Percentiles rank a stretch among this genome's conserved stretches.
Conservation (phyloP, 2,797 vertebrate species). For the Falco novaeseelandiae region DNA sequence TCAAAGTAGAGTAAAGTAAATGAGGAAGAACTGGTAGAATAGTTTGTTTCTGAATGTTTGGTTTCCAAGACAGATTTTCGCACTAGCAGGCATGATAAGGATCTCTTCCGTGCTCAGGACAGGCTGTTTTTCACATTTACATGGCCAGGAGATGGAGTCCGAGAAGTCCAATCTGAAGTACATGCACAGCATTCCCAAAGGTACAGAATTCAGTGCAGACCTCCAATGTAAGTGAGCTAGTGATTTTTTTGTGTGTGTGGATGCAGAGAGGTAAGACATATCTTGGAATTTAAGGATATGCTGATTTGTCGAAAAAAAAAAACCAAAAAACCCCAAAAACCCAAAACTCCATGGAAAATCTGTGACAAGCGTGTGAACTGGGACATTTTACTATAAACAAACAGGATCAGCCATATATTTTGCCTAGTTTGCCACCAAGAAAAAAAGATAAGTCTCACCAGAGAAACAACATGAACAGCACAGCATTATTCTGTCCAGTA, state of each 20-base stretch:
- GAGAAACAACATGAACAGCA: background rate
- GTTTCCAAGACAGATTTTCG: background rate
- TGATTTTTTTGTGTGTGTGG: background rate
- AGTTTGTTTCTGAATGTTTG: background rate
- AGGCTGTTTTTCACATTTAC: background rate
- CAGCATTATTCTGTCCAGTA: background rate
- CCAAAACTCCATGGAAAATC: background rate
- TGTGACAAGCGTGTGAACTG: background rate
- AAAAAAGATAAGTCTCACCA: background rate
- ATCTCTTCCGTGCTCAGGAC: background rate
- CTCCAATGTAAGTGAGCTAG: background rate
- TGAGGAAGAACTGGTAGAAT: background rate
- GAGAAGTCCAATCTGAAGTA: background rate
- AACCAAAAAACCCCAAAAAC: background rate
- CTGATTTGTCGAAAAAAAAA: background rate
- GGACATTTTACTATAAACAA: background rate
- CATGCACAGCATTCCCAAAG: background rate
- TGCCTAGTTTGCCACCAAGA: background rate
- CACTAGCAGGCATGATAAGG: background rate
- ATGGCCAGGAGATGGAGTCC: background rate
- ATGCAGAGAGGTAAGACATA: background rate
- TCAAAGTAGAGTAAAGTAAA: background rate
- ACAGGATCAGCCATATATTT: background rate
- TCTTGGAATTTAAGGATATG: background rate
- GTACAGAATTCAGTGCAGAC: background rate